Base-by-base conservation (phyloP, 2,113 vertebrate genomes). In the Pterophyllum scalare region DNA sequence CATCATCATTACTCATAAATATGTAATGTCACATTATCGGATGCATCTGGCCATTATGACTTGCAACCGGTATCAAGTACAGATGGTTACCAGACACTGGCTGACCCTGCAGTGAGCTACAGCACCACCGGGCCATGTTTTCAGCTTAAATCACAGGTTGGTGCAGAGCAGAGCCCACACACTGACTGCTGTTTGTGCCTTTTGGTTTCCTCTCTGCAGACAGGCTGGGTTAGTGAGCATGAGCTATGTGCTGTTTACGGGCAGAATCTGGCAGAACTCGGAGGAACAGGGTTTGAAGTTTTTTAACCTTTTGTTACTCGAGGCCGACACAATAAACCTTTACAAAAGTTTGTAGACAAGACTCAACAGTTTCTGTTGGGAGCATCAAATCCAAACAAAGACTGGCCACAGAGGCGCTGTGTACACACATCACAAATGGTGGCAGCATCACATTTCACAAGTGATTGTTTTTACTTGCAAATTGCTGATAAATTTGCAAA, bases 11-110 rank as follows among this genome's bases (percentile, higher is more conserved):
- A 40, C 77, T 79, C 62, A 87, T 87, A 75, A 92, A 90, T 92
- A 90, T 74, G 52, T 87, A 90, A 90, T 89, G 81, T 84, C 79
- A 70, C 67, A 77, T 80, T 81, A 80, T 90, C 38, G 52, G 38
- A 75, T 60, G 60, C 76, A 74, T 43, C n/a, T 12, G 22, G 54
- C 54, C 24, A 43, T 87, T 80, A 88, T 64, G 28, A 72, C 67
- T 79, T 11, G 2, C 79, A 85, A 54, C 46, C 15, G 2, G 75
- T 75, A 79, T 77, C 38, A 52, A 85, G 52, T 52, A 38, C 15
- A 46, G 54, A 81, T 56, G 83, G 76, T 81, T 85, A 62, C 75
- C 74, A 79, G 81, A 67, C 86, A 40, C 75, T 70, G 60, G 81
- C 12, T 46, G 59, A 77, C 13, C 28, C 38, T 0, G 0, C 60